Percentiles rank a stretch among this genome's conserved stretches.
phyloP scores from a whole-genome alignment of 2,888 invertebrate species.

The Agrypnus murinus region DNA sequence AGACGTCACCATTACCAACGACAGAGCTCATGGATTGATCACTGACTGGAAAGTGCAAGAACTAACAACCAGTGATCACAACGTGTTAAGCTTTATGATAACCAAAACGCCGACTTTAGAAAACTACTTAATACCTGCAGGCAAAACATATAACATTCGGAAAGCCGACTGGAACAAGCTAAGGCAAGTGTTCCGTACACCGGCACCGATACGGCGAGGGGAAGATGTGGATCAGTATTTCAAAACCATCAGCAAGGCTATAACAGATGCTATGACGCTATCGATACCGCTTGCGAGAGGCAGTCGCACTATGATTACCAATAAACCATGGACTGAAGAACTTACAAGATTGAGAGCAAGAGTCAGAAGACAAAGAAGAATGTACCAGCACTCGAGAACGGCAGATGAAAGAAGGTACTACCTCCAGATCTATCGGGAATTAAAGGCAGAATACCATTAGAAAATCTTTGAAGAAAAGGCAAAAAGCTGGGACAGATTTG shows the following conservation, averaged over 20 bases:
- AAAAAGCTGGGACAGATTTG: conserved; percentile 4
- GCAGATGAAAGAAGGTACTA: background rate
- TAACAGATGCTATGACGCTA: background rate
- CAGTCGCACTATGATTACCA: background rate
- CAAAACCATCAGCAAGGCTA: background rate
- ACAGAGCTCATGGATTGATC: too few relatives aligned
- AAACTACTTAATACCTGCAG: too few relatives aligned
- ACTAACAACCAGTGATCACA: conserved; percentile 27
- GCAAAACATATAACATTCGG: conserved; percentile 9
- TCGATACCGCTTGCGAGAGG: background rate
- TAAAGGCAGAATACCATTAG: background rate
- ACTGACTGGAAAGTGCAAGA: conserved; percentile 15
- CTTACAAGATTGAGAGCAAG: background rate
- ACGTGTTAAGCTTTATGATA: too few relatives aligned
- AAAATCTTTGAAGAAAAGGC: background rate
- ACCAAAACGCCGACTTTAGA: too few relatives aligned
- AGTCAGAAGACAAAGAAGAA: background rate
- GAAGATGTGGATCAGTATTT: background rate
- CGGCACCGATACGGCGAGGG: background rate
- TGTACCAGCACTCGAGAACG: too few relatives aligned
- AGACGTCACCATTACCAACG: too few relatives aligned
- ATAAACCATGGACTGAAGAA: background rate
- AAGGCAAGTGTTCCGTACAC: background rate
- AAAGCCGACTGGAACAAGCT: conserved; percentile 28
- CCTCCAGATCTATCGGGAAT: background rate